Conservation (phyloP, 2,888 invertebrate genomes). For the Camponotus fellah region DNA sequence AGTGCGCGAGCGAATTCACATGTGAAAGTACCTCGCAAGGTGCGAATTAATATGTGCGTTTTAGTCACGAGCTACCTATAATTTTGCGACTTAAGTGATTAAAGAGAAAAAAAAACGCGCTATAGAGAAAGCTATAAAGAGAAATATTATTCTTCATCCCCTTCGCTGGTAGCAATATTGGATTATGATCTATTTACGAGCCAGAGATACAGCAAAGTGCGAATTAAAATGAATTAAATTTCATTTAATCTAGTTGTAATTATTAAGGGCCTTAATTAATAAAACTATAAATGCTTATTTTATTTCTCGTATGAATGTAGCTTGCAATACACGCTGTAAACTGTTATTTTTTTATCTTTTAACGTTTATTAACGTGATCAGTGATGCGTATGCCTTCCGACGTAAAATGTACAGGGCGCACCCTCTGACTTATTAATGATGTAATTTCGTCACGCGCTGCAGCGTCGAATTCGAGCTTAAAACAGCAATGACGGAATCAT, state of each 20-base stretch:
- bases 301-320: neutral
- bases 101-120: neutral
- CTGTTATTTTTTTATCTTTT: neutral
- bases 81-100: neutral
- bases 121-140: neutral
- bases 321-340: neutral
- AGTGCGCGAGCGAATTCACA: slow-evolving; percentile 19
- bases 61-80: neutral
- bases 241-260: neutral
- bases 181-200: neutral
- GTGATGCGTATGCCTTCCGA: slow-evolving; percentile 37
- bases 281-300: neutral
- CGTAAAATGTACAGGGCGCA: slow-evolving; percentile 66
- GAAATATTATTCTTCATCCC: neutral
- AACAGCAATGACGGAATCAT: slow-evolving; percentile 56
- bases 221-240: neutral
- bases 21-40: slow-evolving; percentile 12
- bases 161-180: neutral
- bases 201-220: neutral
- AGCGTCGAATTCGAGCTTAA: slow-evolving; percentile 68
- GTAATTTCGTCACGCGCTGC: slow-evolving; percentile 72
- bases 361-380: neutral
- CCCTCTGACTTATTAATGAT: slow-evolving; percentile 69
- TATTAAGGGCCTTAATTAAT: neutral
- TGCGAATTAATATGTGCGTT: slow-evolving; percentile 19